Conservation (phyloP, 2,888 invertebrate genomes). For the Argyra leucocephala region DNA sequence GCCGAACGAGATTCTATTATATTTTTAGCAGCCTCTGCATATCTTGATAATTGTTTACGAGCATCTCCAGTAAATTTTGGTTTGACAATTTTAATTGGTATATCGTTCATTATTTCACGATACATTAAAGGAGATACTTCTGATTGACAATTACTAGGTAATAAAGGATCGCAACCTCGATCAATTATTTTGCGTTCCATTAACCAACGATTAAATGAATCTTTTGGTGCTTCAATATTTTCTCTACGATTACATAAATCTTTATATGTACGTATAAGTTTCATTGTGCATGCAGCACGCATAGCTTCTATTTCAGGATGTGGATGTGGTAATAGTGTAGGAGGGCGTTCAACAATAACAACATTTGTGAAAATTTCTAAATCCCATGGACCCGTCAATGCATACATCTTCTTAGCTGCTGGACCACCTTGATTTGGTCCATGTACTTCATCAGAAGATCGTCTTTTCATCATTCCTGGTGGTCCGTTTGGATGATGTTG, state of each 20-base stretch:
- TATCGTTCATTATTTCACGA: constrained; percentile 95
- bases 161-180: constrained; percentile 77
- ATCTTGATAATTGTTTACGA: constrained; percentile 81
- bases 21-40: constrained; percentile 94
- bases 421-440: constrained; percentile 39
- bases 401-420: constrained; percentile 75
- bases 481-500: constrained; percentile 39
- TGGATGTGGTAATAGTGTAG: constrained; percentile 77
- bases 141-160: constrained; percentile 84
- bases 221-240: constrained; percentile 88
- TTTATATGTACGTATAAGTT: constrained; percentile 83
- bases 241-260: constrained; percentile 88
- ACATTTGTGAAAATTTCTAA: constrained; percentile 87
- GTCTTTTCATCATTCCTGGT: constrained; percentile 34
- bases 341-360: constrained; percentile 67
- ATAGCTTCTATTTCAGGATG: constrained; percentile 90
- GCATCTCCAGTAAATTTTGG: constrained; percentile 95
- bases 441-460: constrained; percentile 42
- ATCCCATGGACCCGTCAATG: constrained; percentile 88
- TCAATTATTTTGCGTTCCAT: constrained; percentile 91
- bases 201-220: constrained; percentile 93
- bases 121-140: constrained; percentile 93
- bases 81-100: constrained; percentile 89
- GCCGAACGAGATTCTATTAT: constrained; percentile 91
- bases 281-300: constrained; percentile 70